Percentiles rank a stretch among this genome's conserved stretches.
These are phyloP conservation scores for Cacatua alba DNA, from an alignment of 2,113 vertebrate species.

Conservation along the genomic window DNA sequence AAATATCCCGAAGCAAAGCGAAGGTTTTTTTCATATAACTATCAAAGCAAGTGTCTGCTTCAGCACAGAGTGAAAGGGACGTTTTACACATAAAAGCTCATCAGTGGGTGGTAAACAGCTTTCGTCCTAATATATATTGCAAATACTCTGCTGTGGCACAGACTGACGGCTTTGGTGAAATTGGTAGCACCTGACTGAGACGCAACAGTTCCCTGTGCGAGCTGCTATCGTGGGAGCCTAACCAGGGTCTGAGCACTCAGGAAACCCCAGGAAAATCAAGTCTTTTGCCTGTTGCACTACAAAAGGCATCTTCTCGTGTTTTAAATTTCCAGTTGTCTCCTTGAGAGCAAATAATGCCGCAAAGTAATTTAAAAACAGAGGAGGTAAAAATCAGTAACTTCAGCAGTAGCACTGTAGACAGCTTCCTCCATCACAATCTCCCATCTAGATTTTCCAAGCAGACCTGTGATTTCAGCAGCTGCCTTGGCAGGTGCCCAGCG, in stretches of 20 bases:
- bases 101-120: slow-evolving; percentile 28
- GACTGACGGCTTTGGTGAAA: background rate
- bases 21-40: slow-evolving; percentile 66
- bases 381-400: slow-evolving; percentile 42
- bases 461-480: background rate
- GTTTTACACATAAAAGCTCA: slow-evolving; percentile 31
- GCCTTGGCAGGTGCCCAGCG: background rate
- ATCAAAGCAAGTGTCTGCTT: slow-evolving; percentile 68
- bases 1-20: slow-evolving; percentile 69
- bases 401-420: background rate
- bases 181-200: background rate
- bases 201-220: background rate
- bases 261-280: slow-evolving; percentile 4
- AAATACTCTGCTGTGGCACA: background rate
- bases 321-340: background rate
- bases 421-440: background rate
- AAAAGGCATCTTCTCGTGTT: background rate
- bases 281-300: background rate
- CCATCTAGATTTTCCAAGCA: background rate
- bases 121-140: background rate
- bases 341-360: background rate
- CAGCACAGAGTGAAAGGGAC: slow-evolving; percentile 25
- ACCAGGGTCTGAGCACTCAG: background rate
- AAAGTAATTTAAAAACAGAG: background rate
- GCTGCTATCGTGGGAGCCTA: background rate